These are phyloP conservation scores for Bombus polaris DNA, from an alignment of 1,140 invertebrate species.

Conservation along the genomic window DNA sequence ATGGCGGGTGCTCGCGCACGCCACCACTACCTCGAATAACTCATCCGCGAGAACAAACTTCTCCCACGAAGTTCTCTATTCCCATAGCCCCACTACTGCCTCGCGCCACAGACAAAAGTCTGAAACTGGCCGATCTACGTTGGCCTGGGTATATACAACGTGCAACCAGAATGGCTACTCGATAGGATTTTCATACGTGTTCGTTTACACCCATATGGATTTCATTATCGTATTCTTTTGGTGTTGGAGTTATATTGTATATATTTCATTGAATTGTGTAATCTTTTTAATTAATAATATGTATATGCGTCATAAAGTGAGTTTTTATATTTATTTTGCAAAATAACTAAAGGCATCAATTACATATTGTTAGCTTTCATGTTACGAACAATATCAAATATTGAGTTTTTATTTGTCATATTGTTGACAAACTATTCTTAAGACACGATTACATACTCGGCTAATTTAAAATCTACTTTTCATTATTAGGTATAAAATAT, in stretches of 20 bases:
- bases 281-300: too few relatives aligned
- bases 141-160: not conserved
- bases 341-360: too few relatives aligned
- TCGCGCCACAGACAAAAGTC: constrained; percentile 57
- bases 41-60: constrained; percentile 63
- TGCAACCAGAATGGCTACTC: constrained; percentile 13
- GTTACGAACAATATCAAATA: not conserved
- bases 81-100: constrained; percentile 42
- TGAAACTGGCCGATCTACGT: constrained; percentile 45
- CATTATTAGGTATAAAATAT: too few relatives aligned
- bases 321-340: not conserved
- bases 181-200: not conserved
- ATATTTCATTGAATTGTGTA: not conserved
- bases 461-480: not conserved
- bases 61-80: constrained; percentile 32
- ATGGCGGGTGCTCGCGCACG: constrained; percentile 66
- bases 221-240: not conserved
- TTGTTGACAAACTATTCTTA: not conserved
- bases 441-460: not conserved
- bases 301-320: too few relatives aligned
- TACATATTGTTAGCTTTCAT: too few relatives aligned
- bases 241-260: not conserved
- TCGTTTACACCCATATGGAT: not conserved
- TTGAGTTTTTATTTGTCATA: not conserved
- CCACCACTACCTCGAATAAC: constrained; percentile 60